Conservation (phyloP, 1,140 invertebrate species). For the Chlorops oryzae region DNA sequence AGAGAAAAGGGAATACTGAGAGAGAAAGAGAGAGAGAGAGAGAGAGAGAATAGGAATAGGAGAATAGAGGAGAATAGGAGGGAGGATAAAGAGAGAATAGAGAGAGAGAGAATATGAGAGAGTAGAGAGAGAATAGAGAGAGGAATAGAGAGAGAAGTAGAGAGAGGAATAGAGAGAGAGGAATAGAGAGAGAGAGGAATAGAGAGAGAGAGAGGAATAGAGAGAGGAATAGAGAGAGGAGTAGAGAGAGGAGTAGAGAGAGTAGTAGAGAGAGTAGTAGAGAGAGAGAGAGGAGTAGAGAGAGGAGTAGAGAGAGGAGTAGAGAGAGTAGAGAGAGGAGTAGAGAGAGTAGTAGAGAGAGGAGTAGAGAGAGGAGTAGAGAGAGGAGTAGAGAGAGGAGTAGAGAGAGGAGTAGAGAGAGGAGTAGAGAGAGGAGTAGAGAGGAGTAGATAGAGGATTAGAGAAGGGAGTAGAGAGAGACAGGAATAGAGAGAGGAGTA, state of each 20-base stretch:
- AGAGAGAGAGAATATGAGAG: background rate
- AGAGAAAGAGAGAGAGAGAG: background rate
- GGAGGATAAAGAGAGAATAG: background rate
- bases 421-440: too few species aligned
- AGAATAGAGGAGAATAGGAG: background rate
- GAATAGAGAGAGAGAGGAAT: background rate
- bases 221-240: background rate
- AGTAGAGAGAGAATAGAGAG: background rate
- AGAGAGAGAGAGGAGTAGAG: background rate
- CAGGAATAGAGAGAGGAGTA: background rate
- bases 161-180: background rate
- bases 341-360: background rate
- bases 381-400: background rate
- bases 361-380: background rate
- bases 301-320: background rate
- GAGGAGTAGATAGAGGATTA: background rate
- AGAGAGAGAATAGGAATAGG: background rate
- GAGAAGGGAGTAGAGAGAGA: background rate
- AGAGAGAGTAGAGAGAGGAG: background rate
- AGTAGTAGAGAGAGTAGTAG: background rate
- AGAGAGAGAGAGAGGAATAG: background rate
- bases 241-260: background rate
- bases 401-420: too few species aligned
- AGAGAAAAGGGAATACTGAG: too few species aligned
- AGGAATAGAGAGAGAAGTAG: background rate